Conservation (phyloP, 2,888 invertebrate species). For the Cactoblastis cactorum region DNA sequence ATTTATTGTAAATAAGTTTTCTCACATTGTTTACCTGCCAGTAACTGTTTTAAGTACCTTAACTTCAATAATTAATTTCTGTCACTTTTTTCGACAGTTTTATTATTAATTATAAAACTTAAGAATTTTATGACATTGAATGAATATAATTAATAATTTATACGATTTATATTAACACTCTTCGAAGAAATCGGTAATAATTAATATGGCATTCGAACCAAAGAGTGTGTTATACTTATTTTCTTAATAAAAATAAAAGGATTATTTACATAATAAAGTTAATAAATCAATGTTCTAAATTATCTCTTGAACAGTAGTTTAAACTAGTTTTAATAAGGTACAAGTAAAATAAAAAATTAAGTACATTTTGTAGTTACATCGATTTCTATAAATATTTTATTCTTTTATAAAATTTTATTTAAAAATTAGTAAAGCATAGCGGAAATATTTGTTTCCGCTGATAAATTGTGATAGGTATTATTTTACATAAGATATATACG, state of each 20-base stretch:
- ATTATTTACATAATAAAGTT: constrained; percentile 44
- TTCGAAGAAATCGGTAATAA: constrained; percentile 37
- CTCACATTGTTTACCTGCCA: background rate
- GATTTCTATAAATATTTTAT: background rate
- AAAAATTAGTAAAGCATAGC: background rate
- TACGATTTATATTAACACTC: constrained; percentile 24
- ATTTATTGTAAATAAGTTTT: constrained; percentile 9
- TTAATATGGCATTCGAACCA: constrained; percentile 73
- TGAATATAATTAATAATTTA: background rate
- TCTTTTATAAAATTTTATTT: background rate
- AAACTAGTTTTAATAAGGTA: constrained; percentile 30
- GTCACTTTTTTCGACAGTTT: background rate
- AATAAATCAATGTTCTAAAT: constrained; percentile 13
- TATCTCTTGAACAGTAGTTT: constrained; percentile 28
- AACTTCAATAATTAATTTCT: too few species aligned
- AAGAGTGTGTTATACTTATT: constrained; percentile 38
- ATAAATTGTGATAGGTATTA: background rate
- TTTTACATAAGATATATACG: background rate
- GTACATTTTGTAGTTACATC: background rate
- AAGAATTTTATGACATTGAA: background rate
- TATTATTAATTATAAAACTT: background rate
- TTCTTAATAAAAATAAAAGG: constrained; percentile 18
- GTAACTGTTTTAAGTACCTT: background rate
- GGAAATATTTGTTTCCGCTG: background rate
- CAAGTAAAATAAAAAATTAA: constrained; percentile 14